Evolutionary conservation across 2,113 vertebrate genomes (phyloP), one percentile per base, ranked within the genome.

Genomic region (Holacanthus passer): DNA sequence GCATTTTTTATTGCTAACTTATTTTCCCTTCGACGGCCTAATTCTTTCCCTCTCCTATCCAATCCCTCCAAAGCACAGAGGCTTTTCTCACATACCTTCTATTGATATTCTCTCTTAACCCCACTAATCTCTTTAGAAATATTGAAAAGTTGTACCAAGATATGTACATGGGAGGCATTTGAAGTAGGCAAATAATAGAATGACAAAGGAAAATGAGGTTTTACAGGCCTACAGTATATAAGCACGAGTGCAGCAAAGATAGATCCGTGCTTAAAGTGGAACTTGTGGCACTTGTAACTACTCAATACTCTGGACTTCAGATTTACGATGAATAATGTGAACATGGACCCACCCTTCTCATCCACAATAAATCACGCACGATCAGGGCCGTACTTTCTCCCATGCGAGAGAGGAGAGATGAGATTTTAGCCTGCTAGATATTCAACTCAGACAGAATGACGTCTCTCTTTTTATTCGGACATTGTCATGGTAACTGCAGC

Each of bases 401-500:
- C 32, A 11, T 67, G 77, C 76, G 53, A 10, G 37, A 60, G 75
- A 73, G 80, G 48, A 62, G 66, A 68, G 80, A 85, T 78, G 85
- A 92, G 86, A 87, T 88, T 84, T 84, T 45, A 27, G 59, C 59
- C 73, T 73, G 75, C 69, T 85, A 86, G 79, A 90, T 89, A 89
- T 89, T 89, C 76, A 76, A 35, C 73, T 79, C 81, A 71, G 74
- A 73, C 85, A 83, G 79, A 87, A 62, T 93, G 87, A 89, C 75
- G 78, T 87, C 73, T 87, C 86, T 89, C 83, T 88, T 63, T 89
- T 86, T 78, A 84, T 83, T 88, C 84, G 84, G 87, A 90, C 93
- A 93, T 93, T 87, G 93, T 93, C 92, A 94, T 94, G 92, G 93
- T 90, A 93, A 94, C 92, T 73, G 86, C 87, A 78, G 82, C 72